phyloP scores from a whole-genome alignment of 2,797 vertebrate genomes.

The Gambusia yucatana region DNA sequence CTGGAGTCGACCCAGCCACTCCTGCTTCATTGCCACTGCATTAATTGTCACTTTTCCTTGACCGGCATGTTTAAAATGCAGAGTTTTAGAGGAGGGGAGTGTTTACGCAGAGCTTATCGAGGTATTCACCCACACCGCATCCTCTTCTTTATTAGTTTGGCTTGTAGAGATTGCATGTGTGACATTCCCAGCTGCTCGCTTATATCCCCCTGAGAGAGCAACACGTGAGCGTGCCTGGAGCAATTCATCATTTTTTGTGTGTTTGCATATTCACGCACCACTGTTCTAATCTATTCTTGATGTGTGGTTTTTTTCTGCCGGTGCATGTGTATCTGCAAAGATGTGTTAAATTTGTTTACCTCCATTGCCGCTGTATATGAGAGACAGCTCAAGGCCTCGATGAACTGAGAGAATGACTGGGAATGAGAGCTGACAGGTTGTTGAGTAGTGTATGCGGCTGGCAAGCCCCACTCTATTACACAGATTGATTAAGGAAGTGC shows the following conservation, averaged over 20 bases:
- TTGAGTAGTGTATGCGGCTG: constrained; percentile 29
- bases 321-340: constrained; percentile 56
- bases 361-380: constrained; percentile 33
- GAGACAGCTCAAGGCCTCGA: constrained; percentile 30
- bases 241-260: constrained; percentile 39
- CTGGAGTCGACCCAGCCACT: not conserved
- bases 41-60: constrained; percentile 11
- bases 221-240: constrained; percentile 13
- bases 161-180: constrained; percentile 49
- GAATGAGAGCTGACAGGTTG: constrained; percentile 67
- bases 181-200: constrained; percentile 72
- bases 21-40: not conserved
- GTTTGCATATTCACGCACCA: constrained; percentile 24
- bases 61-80: constrained; percentile 12
- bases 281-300: constrained; percentile 53
- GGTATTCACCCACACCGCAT: constrained; percentile 50
- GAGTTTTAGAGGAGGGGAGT: constrained; percentile 29
- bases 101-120: constrained; percentile 53
- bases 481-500: constrained; percentile 77
- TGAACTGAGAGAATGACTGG: constrained; percentile 28
- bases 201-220: constrained; percentile 40
- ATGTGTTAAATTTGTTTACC: constrained; percentile 63
- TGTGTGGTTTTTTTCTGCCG: constrained; percentile 39
- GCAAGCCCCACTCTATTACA: constrained; percentile 69
- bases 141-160: constrained; percentile 56